Evolutionary conservation across 2,888 invertebrate genomes (phyloP).

Genomic region (Ormyrus nitidulus): DNA sequence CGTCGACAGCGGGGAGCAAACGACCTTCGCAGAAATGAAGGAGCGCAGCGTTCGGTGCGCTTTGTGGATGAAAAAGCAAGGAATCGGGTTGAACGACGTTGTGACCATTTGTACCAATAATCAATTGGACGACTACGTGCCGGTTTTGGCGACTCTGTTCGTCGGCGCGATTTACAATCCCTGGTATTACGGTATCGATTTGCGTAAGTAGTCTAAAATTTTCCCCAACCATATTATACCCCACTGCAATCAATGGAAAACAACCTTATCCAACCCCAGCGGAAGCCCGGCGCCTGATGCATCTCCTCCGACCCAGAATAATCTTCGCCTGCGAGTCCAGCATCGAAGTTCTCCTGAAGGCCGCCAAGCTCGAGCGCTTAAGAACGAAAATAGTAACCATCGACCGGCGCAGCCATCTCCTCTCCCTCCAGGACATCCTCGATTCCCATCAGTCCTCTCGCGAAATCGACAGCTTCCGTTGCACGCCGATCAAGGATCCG

Average conservation of each 20-base stretch:
- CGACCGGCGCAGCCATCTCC: slow-evolving; percentile 50
- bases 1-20: slow-evolving; percentile 56
- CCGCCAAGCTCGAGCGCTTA: slow-evolving; percentile 54
- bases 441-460: neutral
- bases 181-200: slow-evolving; percentile 63
- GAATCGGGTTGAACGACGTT: slow-evolving; percentile 61
- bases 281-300: slow-evolving; percentile 59
- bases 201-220: slow-evolving; percentile 57
- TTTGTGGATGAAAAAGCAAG: slow-evolving; percentile 65
- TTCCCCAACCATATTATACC: neutral
- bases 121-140: slow-evolving; percentile 62
- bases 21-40: slow-evolving; percentile 61
- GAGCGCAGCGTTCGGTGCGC: slow-evolving; percentile 65
- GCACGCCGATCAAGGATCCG: slow-evolving; percentile 51
- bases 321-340: slow-evolving; percentile 61
- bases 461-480: slow-evolving; percentile 60
- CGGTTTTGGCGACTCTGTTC: slow-evolving; percentile 62
- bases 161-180: slow-evolving; percentile 65
- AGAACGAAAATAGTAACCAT: slow-evolving; percentile 60
- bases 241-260: neutral
- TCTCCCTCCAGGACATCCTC: neutral
- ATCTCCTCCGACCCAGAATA: slow-evolving; percentile 62
- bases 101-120: slow-evolving; percentile 64
- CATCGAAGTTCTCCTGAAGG: slow-evolving; percentile 35
- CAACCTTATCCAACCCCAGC: neutral